Evolutionary conservation across 2,888 invertebrate species (phyloP).

Genomic region (Epirrita christyi): DNA sequence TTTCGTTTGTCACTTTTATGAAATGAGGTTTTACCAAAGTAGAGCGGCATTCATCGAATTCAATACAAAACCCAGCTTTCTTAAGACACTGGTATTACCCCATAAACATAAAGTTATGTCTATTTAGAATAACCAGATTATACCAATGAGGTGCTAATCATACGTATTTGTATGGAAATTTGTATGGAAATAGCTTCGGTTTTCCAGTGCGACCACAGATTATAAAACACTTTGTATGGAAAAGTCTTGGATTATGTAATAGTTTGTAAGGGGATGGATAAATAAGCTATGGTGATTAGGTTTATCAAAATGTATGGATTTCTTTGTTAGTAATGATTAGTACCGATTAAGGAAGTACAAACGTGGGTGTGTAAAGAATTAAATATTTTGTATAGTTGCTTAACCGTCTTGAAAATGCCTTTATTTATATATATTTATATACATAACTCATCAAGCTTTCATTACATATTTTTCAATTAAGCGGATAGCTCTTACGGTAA

Average conservation of each 20-base stretch:
- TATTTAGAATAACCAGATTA: slow-evolving; percentile 41
- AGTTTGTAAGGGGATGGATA: slow-evolving; percentile 6
- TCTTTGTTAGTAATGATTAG: slow-evolving; percentile 26
- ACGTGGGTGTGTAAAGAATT: slow-evolving; percentile 16
- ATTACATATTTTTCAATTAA: too few relatives aligned
- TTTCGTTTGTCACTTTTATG: too few relatives aligned
- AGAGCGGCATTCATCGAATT: slow-evolving; percentile 17
- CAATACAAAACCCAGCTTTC: slow-evolving; percentile 18
- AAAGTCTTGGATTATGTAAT: slow-evolving; percentile 3
- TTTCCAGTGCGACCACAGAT: slow-evolving; percentile 21
- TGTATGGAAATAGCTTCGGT: slow-evolving; percentile 24
- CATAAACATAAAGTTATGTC: slow-evolving; percentile 37
- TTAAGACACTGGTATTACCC: slow-evolving; percentile 32
- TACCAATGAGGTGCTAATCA: slow-evolving; percentile 41
- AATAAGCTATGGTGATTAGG: slow-evolving; percentile 25
- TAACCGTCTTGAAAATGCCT: background rate
- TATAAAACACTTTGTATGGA: slow-evolving; percentile 8
- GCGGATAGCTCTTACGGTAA: too few relatives aligned
- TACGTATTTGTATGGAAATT: slow-evolving; percentile 40
- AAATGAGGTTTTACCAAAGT: too few relatives aligned
- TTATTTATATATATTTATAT: too few relatives aligned
- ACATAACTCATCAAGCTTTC: too few relatives aligned
- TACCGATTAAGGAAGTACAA: slow-evolving; percentile 12
- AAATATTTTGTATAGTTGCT: slow-evolving; percentile 7
- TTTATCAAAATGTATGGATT: slow-evolving; percentile 26